A percentile compares a stretch with the other conserved stretches of the same genome.
These are phyloP conservation scores for Mantis religiosa DNA, from an alignment of 2,888 invertebrate species.

Conservation along the genomic window DNA sequence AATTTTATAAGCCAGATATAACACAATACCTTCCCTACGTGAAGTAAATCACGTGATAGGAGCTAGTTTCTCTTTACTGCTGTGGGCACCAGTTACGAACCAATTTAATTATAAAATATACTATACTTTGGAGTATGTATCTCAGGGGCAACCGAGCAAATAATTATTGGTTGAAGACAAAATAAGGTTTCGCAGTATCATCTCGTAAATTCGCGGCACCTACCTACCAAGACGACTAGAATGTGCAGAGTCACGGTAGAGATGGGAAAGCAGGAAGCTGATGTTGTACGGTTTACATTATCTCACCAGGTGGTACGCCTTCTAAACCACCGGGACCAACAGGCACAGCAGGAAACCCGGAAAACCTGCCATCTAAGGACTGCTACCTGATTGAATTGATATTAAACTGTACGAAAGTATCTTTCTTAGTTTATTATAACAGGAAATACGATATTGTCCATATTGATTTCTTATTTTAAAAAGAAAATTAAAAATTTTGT, in stretches of 20 bases:
- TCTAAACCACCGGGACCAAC: neutral
- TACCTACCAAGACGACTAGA: neutral
- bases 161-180: neutral
- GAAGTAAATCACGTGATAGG: too few relatives aligned
- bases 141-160: too few relatives aligned
- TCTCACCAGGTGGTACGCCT: neutral
- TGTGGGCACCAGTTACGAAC: too few relatives aligned
- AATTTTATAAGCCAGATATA: too few relatives aligned
- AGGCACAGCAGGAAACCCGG: neutral
- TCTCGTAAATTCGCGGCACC: neutral
- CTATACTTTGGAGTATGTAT: too few relatives aligned
- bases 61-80: too few relatives aligned
- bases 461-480: neutral
- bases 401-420: neutral
- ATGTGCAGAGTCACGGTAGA: neutral
- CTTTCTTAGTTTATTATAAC: neutral
- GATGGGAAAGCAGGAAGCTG: neutral
- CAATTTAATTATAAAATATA: too few relatives aligned
- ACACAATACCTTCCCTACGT: too few relatives aligned
- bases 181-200: neutral
- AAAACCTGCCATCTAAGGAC: neutral
- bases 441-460: neutral
- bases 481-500: too few relatives aligned
- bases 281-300: neutral
- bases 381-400: neutral